These are phyloP conservation scores for Tichodroma muraria DNA, from an alignment of 2,113 vertebrate species.

Conservation along the genomic window DNA sequence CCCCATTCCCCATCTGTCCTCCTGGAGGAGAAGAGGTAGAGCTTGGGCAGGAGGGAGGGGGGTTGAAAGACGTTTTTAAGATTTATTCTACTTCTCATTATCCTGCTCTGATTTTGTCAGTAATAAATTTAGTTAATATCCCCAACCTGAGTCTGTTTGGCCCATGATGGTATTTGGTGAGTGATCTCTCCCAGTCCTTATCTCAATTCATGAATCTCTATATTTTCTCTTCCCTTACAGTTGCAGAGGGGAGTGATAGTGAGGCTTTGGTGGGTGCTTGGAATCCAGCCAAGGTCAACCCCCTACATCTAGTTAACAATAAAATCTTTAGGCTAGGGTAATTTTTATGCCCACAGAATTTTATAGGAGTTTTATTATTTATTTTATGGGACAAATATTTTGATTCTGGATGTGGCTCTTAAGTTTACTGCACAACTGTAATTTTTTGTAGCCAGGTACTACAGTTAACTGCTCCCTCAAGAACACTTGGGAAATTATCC, in stretches of 20 bases:
- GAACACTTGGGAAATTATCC: background rate
- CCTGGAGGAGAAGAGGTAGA: background rate
- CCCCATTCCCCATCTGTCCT: background rate
- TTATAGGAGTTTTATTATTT: background rate
- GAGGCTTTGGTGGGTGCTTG: background rate
- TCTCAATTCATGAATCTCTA: background rate
- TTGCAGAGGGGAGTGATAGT: background rate
- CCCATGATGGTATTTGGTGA: background rate
- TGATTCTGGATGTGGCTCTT: background rate
- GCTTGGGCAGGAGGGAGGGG: background rate
- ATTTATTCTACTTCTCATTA: background rate
- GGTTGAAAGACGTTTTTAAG: background rate
- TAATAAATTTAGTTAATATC: background rate
- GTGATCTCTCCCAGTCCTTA: background rate
- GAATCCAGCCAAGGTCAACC: background rate
- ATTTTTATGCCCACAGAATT: background rate
- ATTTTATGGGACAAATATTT: background rate
- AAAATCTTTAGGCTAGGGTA: background rate
- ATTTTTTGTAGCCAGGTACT: background rate
- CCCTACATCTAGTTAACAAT: background rate
- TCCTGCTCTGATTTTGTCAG: background rate
- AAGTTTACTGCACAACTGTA: background rate
- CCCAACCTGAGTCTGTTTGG: background rate
- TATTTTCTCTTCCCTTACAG: background rate
- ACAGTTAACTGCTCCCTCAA: background rate